These are phyloP conservation scores for Drosophila littoralis DNA, from an alignment of 1,140 invertebrate genomes.

Conservation along the genomic window DNA sequence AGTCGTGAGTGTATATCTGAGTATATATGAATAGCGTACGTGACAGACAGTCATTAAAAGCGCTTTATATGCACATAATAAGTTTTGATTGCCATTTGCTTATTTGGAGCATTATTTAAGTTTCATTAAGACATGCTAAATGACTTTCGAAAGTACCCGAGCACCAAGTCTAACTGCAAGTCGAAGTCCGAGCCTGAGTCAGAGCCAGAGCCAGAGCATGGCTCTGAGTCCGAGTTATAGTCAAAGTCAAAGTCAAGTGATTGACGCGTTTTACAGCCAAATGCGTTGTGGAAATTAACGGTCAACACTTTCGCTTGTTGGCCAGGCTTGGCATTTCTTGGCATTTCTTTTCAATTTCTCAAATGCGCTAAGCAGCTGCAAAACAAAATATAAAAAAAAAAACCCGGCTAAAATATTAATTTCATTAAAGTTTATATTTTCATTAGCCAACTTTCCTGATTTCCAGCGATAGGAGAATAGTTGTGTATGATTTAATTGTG, in stretches of 20 bases:
- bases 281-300: slow-evolving; percentile 73
- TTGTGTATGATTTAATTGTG: slow-evolving; percentile 74
- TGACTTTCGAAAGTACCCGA: slow-evolving; percentile 71
- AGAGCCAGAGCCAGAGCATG: no score
- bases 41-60: slow-evolving; percentile 57
- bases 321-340: slow-evolving; percentile 22
- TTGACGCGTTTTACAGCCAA: slow-evolving; percentile 68
- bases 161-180: not conserved
- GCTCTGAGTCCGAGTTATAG: slow-evolving; percentile 14
- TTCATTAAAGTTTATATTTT: slow-evolving; percentile 81
- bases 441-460: slow-evolving; percentile 75
- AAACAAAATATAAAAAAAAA: slow-evolving; percentile 18
- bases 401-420: slow-evolving; percentile 68
- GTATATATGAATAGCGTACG: slow-evolving; percentile 11
- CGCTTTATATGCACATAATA: slow-evolving; percentile 72
- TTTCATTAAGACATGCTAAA: slow-evolving; percentile 81
- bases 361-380: slow-evolving; percentile 20
- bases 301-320: slow-evolving; percentile 69
- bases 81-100: slow-evolving; percentile 74
- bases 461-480: slow-evolving; percentile 63
- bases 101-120: slow-evolving; percentile 79
- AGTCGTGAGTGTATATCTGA: not conserved
- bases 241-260: slow-evolving; percentile 48
- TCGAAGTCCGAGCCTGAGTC: slow-evolving; percentile 1
- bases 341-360: slow-evolving; percentile 61